Evolutionary conservation across 2,888 invertebrate genomes (phyloP).

Genomic region (Agriopis marginaria): DNA sequence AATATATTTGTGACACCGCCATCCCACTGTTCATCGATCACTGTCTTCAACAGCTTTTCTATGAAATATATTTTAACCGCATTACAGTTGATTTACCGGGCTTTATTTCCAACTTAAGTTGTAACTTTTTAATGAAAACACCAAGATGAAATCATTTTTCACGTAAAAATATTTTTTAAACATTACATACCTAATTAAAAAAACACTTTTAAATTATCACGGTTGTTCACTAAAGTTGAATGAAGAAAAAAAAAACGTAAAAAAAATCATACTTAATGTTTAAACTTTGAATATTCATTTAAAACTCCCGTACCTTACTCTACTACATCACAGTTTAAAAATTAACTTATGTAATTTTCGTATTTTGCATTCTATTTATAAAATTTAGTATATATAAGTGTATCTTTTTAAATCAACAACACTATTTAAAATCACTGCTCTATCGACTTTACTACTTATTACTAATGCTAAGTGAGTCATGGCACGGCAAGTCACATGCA

Average conservation of each 20-base stretch:
- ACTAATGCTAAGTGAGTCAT: conserved; percentile 61
- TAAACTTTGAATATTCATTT: no score
- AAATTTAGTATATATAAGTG: not conserved
- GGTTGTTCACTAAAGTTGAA: no score
- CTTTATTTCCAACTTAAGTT: not conserved
- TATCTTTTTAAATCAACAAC: not conserved
- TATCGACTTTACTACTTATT: conserved; percentile 53
- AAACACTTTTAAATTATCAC: no score
- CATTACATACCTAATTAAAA: no score
- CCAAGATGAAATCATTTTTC: no score
- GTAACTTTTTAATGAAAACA: no score
- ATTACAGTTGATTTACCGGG: not conserved
- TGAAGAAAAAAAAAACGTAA: no score
- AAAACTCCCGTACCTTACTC: no score
- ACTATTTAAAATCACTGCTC: conserved; percentile 13
- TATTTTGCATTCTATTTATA: not conserved
- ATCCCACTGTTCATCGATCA: conserved; percentile 9
- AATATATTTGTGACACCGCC: not conserved
- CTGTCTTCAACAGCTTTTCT: conserved; percentile 13
- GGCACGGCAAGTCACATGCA: conserved; percentile 34
- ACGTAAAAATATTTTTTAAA: no score
- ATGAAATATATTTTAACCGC: not conserved
- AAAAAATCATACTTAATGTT: no score
- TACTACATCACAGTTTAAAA: no score
- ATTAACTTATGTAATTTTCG: no score